Evolutionary conservation across 1,140 invertebrate species (phyloP).

Genomic region (Drosophila obscura): DNA sequence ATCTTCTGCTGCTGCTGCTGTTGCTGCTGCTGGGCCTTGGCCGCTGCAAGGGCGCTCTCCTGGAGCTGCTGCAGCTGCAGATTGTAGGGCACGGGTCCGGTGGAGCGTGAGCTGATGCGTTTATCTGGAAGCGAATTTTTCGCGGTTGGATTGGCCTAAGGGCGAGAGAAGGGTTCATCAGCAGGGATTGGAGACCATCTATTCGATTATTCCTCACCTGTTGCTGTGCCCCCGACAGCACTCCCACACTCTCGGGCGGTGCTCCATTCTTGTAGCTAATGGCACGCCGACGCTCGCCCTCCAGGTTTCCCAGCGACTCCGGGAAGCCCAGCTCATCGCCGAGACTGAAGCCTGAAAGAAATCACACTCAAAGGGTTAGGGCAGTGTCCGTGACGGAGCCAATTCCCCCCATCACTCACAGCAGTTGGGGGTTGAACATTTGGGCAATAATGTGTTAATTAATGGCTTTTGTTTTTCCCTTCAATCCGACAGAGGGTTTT

Average conservation of each 20-base stretch:
- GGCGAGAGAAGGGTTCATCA: not conserved
- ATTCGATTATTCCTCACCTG: constrained; percentile 38
- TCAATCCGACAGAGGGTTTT: constrained; percentile 10
- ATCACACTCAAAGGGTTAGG: constrained; percentile 11
- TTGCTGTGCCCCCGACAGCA: constrained; percentile 66
- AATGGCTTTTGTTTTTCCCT: constrained; percentile 51
- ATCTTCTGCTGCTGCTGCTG: constrained; percentile 33
- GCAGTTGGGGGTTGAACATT: constrained; percentile 23
- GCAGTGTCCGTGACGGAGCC: not conserved
- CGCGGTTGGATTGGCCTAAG: constrained; percentile 18
- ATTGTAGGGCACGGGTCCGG: constrained; percentile 56
- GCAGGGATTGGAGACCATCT: not conserved
- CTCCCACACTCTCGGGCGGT: constrained; percentile 68
- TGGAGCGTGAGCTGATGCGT: constrained; percentile 68
- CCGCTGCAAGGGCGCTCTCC: constrained; percentile 20
- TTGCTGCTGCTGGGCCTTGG: constrained; percentile 34
- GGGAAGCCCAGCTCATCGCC: constrained; percentile 93
- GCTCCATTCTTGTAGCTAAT: constrained; percentile 85
- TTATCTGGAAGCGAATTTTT: constrained; percentile 66
- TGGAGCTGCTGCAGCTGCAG: constrained; percentile 63
- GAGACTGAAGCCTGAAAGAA: constrained; percentile 89
- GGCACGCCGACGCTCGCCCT: constrained; percentile 88
- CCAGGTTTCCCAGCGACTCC: constrained; percentile 90
- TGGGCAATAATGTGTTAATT: constrained; percentile 59
- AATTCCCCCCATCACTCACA: constrained; percentile 49